A percentile compares a stretch with the other conserved stretches of the same genome.
Conservation (phyloP, 2,888 invertebrate species). For the Oegoconia quadripuncta region DNA sequence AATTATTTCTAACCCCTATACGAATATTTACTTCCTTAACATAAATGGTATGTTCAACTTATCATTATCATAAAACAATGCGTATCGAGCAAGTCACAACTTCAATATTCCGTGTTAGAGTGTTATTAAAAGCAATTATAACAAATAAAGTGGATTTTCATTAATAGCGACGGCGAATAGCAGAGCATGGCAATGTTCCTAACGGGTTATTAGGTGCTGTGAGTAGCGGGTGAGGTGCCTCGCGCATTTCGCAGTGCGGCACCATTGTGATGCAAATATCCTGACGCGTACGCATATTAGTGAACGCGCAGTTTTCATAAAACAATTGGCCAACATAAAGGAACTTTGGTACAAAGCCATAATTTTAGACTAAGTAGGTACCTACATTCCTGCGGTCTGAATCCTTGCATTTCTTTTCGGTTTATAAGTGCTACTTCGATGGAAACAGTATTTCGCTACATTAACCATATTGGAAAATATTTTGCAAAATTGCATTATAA, state of each 20-base stretch:
- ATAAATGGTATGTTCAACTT: background rate
- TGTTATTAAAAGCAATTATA: slow-evolving; percentile 15
- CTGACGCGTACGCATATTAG: slow-evolving; percentile 6
- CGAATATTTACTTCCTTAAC: background rate
- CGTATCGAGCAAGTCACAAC: slow-evolving; percentile 8
- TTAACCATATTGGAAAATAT: too few species aligned
- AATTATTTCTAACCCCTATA: slow-evolving; percentile 5
- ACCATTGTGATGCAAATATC: slow-evolving; percentile 12
- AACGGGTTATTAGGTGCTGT: slow-evolving; percentile 12
- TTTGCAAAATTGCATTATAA: too few species aligned
- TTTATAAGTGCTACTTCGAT: too few species aligned
- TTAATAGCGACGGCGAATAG: slow-evolving; percentile 6
- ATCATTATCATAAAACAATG: slow-evolving; percentile 5
- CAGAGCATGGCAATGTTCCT: slow-evolving; percentile 7
- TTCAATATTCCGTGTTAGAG: slow-evolving; percentile 6
- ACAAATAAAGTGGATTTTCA: slow-evolving; percentile 12
- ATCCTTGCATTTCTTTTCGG: too few species aligned
- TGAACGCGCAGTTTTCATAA: slow-evolving; percentile 6
- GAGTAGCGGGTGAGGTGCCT: slow-evolving; percentile 6
- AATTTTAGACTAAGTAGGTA: slow-evolving; percentile 9
- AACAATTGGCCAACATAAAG: slow-evolving; percentile 8
- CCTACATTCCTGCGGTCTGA: too few species aligned
- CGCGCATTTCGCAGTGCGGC: slow-evolving; percentile 11
- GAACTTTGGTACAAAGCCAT: slow-evolving; percentile 7
- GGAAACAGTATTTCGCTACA: too few species aligned